Conservation (phyloP, 2,113 vertebrate genomes). For the Boulengeromyrus knoepffleri region DNA sequence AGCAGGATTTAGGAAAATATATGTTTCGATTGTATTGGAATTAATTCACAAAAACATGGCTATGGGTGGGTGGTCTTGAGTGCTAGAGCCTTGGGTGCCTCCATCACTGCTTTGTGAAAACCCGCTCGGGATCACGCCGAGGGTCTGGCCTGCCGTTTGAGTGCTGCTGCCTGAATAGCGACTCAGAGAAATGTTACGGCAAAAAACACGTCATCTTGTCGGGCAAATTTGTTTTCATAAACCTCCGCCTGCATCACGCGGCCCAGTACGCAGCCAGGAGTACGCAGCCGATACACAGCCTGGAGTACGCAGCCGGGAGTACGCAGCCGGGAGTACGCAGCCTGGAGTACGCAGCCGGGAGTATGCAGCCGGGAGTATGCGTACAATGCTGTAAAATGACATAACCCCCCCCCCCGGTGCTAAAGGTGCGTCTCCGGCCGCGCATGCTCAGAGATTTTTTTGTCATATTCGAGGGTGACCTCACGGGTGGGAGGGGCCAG, state of each 20-base stretch:
- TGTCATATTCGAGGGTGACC: not conserved
- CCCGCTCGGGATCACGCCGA: not conserved
- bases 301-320: too few species aligned
- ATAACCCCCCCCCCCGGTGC: not conserved
- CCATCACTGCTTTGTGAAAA: not conserved
- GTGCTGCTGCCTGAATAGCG: not conserved
- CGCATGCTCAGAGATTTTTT: too few species aligned
- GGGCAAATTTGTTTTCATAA: not conserved
- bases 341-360: too few species aligned
- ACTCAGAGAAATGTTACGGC: not conserved
- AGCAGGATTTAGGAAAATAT: not conserved
- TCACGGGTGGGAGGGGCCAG: not conserved
- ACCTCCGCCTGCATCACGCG: not conserved
- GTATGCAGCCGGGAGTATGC: too few species aligned
- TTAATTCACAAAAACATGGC: not conserved
- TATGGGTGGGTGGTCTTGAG: not conserved
- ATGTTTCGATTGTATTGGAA: not conserved
- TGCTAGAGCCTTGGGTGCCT: not conserved
- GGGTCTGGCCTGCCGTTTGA: not conserved
- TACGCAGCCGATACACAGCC: too few species aligned
- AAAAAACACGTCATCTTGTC: not conserved
- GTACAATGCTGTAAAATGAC: not conserved
- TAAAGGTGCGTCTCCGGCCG: too few species aligned
- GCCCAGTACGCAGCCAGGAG: not conserved
- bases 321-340: too few species aligned